Evolutionary conservation across 2,113 vertebrate genomes (phyloP).

Genomic region (Poeciliopsis prolifica): DNA sequence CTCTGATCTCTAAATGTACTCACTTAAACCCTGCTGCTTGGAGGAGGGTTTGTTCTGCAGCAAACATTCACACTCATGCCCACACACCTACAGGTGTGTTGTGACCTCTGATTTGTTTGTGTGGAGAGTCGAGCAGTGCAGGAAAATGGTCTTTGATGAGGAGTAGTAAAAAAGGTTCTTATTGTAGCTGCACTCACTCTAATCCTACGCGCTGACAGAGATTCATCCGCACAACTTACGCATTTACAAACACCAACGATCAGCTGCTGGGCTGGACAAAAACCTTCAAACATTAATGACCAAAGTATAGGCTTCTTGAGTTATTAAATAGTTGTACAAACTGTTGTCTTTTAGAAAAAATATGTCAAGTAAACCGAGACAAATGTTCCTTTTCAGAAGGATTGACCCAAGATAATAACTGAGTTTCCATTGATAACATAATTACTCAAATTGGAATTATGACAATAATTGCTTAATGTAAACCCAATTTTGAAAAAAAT

Average conservation of each 20-base stretch:
- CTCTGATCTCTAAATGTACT: conserved; percentile 76
- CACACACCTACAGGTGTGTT: conserved; percentile 66
- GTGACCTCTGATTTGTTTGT: conserved; percentile 48
- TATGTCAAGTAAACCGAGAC: conserved; percentile 12
- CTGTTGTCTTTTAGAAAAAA: conserved; percentile 27
- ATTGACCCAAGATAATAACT: background rate
- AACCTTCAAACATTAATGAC: conserved; percentile 61
- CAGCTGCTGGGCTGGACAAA: conserved; percentile 56
- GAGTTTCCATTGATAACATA: too few species aligned
- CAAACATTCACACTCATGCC: conserved; percentile 40
- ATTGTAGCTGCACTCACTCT: conserved; percentile 57
- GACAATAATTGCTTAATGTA: too few species aligned
- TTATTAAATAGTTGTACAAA: conserved; percentile 58
- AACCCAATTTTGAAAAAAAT: too few species aligned
- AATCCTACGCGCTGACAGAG: conserved; percentile 74
- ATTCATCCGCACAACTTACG: conserved; percentile 64
- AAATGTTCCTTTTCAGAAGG: background rate
- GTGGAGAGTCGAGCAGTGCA: conserved; percentile 41
- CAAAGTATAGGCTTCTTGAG: conserved; percentile 53
- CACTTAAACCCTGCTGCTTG: conserved; percentile 62
- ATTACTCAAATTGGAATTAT: too few species aligned
- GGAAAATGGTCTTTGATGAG: conserved; percentile 62
- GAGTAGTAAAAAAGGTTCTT: conserved; percentile 61
- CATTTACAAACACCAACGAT: conserved; percentile 28
- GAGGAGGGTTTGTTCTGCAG: conserved; percentile 52